A percentile compares a stretch with the other conserved stretches of the same genome.
phyloP scores from a whole-genome alignment of 2,113 vertebrate genomes.

The Sus scrofa region DNA sequence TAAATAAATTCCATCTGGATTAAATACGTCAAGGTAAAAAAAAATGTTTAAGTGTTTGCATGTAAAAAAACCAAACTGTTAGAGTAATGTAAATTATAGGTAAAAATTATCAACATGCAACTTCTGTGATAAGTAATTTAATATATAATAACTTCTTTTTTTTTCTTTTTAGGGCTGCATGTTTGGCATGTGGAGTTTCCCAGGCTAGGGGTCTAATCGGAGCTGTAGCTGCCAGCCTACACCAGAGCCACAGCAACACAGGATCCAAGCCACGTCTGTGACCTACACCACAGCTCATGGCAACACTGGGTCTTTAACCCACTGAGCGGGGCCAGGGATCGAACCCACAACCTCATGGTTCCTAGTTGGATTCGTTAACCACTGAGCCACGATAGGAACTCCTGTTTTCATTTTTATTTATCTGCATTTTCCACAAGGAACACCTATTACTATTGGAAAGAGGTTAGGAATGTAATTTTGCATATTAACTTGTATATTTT shows the following conservation, averaged over 20 bases:
- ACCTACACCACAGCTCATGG: too few species aligned
- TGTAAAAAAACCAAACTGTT: neutral
- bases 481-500: neutral
- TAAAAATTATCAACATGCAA: neutral
- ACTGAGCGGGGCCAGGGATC: too few species aligned
- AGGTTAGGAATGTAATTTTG: neutral
- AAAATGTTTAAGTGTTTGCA: neutral
- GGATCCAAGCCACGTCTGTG: too few species aligned
- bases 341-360: too few species aligned
- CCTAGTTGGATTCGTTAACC: too few species aligned
- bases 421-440: neutral
- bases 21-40: conserved; percentile 26
- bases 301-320: too few species aligned
- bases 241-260: too few species aligned
- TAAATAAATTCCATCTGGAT: neutral
- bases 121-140: neutral
- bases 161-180: too few species aligned
- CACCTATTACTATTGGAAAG: neutral
- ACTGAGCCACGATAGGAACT: too few species aligned
- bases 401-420: neutral
- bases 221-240: too few species aligned
- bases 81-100: neutral
- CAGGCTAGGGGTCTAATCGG: too few species aligned
- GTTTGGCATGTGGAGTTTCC: too few species aligned
- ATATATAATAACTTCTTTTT: neutral